Percentiles rank a stretch among this genome's conserved stretches.
Conservation (phyloP, 2,888 invertebrate species). For the Ormia ochracea region DNA sequence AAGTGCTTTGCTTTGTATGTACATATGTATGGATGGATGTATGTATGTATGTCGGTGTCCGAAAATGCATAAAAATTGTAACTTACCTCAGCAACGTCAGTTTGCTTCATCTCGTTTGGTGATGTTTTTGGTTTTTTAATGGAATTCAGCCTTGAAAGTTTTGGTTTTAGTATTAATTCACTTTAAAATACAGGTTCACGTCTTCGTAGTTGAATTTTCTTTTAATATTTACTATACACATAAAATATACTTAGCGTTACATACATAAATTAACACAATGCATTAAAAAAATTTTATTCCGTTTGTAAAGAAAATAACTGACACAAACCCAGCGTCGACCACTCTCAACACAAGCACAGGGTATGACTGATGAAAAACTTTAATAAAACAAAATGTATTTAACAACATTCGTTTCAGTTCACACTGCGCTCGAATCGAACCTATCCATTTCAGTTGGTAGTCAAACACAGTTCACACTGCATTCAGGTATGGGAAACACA, state of each 20-base stretch:
- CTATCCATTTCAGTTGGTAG: background rate
- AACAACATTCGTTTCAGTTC: background rate
- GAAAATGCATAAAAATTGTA: conserved; percentile 22
- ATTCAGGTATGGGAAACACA: background rate
- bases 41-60: too few relatives aligned
- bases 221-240: background rate
- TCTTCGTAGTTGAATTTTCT: background rate
- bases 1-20: background rate
- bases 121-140: conserved; percentile 32
- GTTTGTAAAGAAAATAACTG: background rate
- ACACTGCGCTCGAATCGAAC: conserved; percentile 5
- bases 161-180: conserved; percentile 35
- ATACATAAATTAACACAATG: background rate
- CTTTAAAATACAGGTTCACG: conserved; percentile 30
- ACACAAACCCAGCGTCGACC: conserved; percentile 30
- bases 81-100: conserved; percentile 61
- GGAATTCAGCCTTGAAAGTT: conserved; percentile 59
- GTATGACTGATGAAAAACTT: too few relatives aligned
- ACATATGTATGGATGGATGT: too few relatives aligned
- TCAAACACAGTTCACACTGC: too few relatives aligned
- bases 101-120: conserved; percentile 51
- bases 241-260: background rate
- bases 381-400: background rate
- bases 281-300: conserved; percentile 10
- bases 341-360: conserved; percentile 10